These are phyloP conservation scores for Dicentrarchus labrax DNA, from an alignment of 2,113 vertebrate species.

Conservation along the genomic window DNA sequence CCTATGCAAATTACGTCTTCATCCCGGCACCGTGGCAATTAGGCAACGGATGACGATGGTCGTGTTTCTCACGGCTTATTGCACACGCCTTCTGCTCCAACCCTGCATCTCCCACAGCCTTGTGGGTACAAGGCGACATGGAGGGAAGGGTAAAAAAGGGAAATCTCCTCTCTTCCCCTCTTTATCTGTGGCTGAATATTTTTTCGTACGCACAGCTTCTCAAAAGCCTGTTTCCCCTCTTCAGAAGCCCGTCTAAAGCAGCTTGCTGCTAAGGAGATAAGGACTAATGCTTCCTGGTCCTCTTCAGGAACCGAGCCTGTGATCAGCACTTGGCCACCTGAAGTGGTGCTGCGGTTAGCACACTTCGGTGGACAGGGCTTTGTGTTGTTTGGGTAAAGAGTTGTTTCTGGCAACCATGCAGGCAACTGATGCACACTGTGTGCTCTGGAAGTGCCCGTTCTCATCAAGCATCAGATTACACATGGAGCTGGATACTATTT, in stretches of 20 bases:
- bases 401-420: conserved; percentile 5
- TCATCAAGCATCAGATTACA: background rate
- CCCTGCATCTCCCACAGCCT: conserved; percentile 21
- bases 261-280: conserved; percentile 72
- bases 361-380: background rate
- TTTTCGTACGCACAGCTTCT: conserved; percentile 41
- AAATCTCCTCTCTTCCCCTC: conserved; percentile 46
- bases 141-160: conserved; percentile 13
- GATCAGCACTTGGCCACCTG: conserved; percentile 62
- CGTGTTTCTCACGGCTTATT: conserved; percentile 51
- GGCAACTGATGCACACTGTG: background rate
- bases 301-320: conserved; percentile 42
- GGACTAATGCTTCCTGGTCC: conserved; percentile 52
- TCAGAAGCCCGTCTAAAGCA: conserved; percentile 60
- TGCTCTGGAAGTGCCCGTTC: background rate
- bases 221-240: conserved; percentile 51
- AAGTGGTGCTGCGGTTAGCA: conserved; percentile 29
- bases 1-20: conserved; percentile 50
- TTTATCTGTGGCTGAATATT: conserved; percentile 65
- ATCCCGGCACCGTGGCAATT: conserved; percentile 52
- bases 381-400: conserved; percentile 10
- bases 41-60: conserved; percentile 39
- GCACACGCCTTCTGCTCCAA: conserved; percentile 38
- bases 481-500: background rate
- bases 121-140: conserved; percentile 28